Evolutionary conservation across 2,888 invertebrate species (phyloP), one percentile per base, ranked within the genome.

Genomic region (Mechanitis messenoides): DNA sequence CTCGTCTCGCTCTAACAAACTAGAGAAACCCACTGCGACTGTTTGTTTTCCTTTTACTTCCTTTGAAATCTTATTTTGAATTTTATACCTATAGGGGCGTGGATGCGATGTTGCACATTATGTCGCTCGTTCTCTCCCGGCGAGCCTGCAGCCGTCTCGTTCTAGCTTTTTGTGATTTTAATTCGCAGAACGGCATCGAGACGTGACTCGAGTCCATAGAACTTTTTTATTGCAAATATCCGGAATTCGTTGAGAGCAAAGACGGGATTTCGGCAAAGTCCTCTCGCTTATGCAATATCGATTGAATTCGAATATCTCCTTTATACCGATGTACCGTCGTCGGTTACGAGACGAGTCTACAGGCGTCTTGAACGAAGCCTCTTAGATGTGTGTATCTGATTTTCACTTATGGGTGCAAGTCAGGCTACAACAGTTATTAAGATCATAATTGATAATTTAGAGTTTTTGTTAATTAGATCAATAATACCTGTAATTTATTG

Each of bases 41-140:
- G 83, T 87, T 86, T 86, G 84, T 86, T 88, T 86, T 86, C 85
- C 83, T 87, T 89, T 87, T 87, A 81, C 82, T 81, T 85, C 83
- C 83, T 86, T 87, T 84, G 85, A 87, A 89, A 87, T 88, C 87
- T 89, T 89, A 88, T 89, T 90, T 88, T 85, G 85, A 87, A 87
- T 85, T 88, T 87, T 87, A 87, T 87, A 87, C 84, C 81, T 79
- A 80, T 83, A 85, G 89, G 90, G 91, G 91, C 91, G 91, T 86
- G 88, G 85, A 89, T 86, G 88, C 86, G 84, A 81, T 88, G 91
- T 91, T 91, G 92, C 91, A 92, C 90, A 90, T 84, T 87, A 81
- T 87, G 85, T 84, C 84, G 86, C 91, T 79, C 83, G 77, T 91
- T 87, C 84, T 73, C 79, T 79, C 85, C 72, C 76, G 73, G 74